phyloP scores from a whole-genome alignment of 2,113 vertebrate species.

The Myanophis thanlyinensis region DNA sequence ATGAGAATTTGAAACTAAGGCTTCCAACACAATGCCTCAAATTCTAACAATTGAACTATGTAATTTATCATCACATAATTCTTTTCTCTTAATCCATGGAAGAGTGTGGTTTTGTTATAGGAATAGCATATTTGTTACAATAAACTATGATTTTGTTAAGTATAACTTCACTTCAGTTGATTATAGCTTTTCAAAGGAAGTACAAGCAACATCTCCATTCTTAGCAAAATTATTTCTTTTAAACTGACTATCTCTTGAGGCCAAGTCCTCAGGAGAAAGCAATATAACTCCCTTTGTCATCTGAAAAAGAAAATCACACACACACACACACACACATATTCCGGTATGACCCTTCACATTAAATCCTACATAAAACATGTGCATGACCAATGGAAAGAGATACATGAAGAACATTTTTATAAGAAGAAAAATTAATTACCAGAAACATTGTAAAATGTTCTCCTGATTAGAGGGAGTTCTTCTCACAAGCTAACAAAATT shows the following conservation, averaged over 20 bases:
- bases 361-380: background rate
- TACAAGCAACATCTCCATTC: background rate
- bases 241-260: background rate
- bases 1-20: background rate
- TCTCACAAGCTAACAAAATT: background rate
- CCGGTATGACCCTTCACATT: background rate
- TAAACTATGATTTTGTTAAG: background rate
- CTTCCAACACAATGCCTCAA: background rate
- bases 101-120: background rate
- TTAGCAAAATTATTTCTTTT: background rate
- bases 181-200: background rate
- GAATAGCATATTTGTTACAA: background rate
- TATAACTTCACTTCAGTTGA: background rate
- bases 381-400: background rate
- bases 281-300: background rate
- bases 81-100: background rate
- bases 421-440: background rate
- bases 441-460: background rate
- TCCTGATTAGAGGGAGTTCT: background rate
- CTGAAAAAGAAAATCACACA: background rate
- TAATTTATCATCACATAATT: background rate
- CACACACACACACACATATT: background rate
- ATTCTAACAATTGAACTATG: background rate
- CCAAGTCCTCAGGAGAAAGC: background rate
- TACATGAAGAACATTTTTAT: background rate